Percentiles rank a stretch among this genome's conserved stretches.
Evolutionary conservation across 2,888 invertebrate species (phyloP).

Genomic region (Chalcis sispes): DNA sequence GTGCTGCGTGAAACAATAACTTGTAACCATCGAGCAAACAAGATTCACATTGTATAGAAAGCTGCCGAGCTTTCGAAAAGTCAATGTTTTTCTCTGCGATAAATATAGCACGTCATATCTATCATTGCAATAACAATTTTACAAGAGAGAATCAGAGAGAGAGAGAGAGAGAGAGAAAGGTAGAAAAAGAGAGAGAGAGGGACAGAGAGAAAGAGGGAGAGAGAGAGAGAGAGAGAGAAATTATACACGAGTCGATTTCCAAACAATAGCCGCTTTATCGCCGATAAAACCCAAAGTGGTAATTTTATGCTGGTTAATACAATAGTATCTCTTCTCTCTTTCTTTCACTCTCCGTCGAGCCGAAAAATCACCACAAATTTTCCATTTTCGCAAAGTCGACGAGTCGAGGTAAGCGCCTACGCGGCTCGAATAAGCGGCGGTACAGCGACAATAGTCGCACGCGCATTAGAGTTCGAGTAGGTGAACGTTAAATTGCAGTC

Average conservation of each 20-base stretch:
- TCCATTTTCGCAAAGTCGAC: background rate
- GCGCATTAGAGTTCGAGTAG: too few species aligned
- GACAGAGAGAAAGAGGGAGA: background rate
- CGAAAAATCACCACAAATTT: background rate
- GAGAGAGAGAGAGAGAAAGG: background rate
- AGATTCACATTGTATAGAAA: too few species aligned
- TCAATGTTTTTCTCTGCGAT: too few species aligned
- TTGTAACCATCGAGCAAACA: too few species aligned
- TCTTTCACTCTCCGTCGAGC: background rate
- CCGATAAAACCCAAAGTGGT: constrained; percentile 4
- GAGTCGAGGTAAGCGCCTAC: background rate
- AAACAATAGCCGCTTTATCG: constrained; percentile 14
- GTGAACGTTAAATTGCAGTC: too few species aligned
- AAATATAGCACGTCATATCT: too few species aligned
- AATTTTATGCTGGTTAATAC: background rate
- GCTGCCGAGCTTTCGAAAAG: too few species aligned
- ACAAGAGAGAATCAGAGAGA: background rate
- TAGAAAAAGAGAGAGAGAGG: background rate
- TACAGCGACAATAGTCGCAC: too few species aligned
- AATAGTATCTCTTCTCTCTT: background rate
- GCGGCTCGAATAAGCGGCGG: too few species aligned
- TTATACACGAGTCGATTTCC: background rate
- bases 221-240: background rate
- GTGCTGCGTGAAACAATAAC: too few species aligned
- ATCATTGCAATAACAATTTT: background rate